phyloP scores from a whole-genome alignment of 2,113 vertebrate species.

The Siniperca knerii region DNA sequence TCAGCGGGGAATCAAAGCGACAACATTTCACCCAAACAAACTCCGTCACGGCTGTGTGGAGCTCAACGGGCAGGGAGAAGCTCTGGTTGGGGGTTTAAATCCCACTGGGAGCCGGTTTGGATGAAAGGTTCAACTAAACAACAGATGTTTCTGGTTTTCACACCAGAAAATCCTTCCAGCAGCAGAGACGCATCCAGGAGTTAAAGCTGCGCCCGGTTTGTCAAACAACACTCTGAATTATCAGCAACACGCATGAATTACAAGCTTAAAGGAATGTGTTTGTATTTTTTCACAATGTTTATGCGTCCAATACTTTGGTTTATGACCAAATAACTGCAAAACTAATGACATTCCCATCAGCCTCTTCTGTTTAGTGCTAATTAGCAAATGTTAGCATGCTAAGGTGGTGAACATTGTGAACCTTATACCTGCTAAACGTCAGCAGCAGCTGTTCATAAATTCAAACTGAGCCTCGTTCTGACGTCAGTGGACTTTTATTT shows the following conservation, averaged over 20 bases:
- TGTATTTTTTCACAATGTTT: too few relatives aligned
- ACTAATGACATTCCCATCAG: too few relatives aligned
- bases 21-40: neutral
- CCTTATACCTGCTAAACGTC: too few relatives aligned
- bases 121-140: conserved; percentile 25
- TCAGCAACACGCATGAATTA: neutral
- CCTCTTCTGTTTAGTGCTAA: too few relatives aligned
- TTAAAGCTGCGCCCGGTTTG: neutral
- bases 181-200: conserved; percentile 1
- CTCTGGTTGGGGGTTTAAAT: conserved; percentile 26
- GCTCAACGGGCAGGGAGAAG: conserved; percentile 6
- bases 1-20: neutral
- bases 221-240: neutral
- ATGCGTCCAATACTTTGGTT: too few relatives aligned
- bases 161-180: neutral
- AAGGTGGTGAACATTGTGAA: too few relatives aligned
- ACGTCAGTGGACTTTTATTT: too few relatives aligned
- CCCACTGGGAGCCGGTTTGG: neutral
- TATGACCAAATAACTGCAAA: too few relatives aligned
- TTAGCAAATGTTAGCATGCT: too few relatives aligned
- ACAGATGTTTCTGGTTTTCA: conserved; percentile 28
- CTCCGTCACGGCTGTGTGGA: conserved; percentile 11
- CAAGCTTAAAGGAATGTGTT: neutral
- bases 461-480: too few relatives aligned
- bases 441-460: too few relatives aligned